A percentile compares a stretch with the other conserved stretches of the same genome.
phyloP scores from a whole-genome alignment of 1,140 invertebrate species.

The Thalassaphorura encarpata region DNA sequence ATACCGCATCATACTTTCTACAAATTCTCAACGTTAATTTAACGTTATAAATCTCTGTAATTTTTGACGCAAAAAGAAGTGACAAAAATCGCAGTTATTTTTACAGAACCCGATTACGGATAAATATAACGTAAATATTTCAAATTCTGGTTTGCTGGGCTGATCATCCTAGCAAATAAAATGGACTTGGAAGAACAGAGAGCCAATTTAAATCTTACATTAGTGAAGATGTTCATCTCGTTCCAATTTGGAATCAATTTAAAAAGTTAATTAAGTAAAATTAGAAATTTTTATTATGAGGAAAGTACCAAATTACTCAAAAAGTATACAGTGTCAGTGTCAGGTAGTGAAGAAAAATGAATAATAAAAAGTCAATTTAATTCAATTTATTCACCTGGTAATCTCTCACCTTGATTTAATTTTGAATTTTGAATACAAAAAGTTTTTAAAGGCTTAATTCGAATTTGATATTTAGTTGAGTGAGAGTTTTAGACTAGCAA shows the following conservation, averaged over 20 bases:
- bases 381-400: background rate
- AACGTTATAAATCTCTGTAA: too few relatives aligned
- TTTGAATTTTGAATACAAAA: background rate
- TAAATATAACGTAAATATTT: too few relatives aligned
- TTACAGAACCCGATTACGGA: too few relatives aligned
- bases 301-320: too few relatives aligned
- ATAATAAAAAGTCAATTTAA: background rate
- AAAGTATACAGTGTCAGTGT: too few relatives aligned
- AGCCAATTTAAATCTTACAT: slow-evolving; percentile 47
- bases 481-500: slow-evolving; percentile 58
- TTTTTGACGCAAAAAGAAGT: too few relatives aligned
- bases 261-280: slow-evolving; percentile 49
- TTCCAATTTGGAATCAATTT: slow-evolving; percentile 66
- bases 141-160: too few relatives aligned
- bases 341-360: too few relatives aligned
- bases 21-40: too few relatives aligned
- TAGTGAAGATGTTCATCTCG: slow-evolving; percentile 47
- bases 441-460: background rate
- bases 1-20: too few relatives aligned
- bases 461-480: background rate
- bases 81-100: too few relatives aligned
- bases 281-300: slow-evolving; percentile 62
- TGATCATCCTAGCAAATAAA: slow-evolving; percentile 85
- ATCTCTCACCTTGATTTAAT: background rate
- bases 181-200: slow-evolving; percentile 61